Evolutionary conservation across 2,888 invertebrate genomes (phyloP), one percentile per base, ranked within the genome.

Genomic region (Mythimna pallens): DNA sequence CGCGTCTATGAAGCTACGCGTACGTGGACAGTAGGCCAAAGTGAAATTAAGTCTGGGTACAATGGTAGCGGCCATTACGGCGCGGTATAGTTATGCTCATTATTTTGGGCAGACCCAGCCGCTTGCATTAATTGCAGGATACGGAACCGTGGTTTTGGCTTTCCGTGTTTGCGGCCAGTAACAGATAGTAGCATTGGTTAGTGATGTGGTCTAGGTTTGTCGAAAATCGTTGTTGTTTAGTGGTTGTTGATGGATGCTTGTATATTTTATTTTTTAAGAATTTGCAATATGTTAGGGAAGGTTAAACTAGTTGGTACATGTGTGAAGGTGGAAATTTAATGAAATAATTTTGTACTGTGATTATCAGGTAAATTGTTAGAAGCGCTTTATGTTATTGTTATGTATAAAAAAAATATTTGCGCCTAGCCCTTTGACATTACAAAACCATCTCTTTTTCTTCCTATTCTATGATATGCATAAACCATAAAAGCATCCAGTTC

Each of bases 121-220:
- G 81, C 80, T 81, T 88, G 88, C 84, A 89, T 88, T 89, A 89
- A 91, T 90, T 88, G 90, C 85, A 81, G 79, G 74, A 85, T 76
- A 80, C 87, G 86, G 88, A 87, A 85, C 84, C 86, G 85, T 83
- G 88, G 90, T 90, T 88, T 88, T 84, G 76, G 86, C 68, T 86
- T 85, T 82, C 87, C 86, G 82, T 86, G 89, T 87, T 80, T 80
- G 86, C 63, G 83, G 83, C 57, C 72, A 69, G 76, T 76, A 75
- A 77, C 84, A 73, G 30, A 30, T 30, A 30, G 71, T 76, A 78
- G 74, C 83, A 82, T 79, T 78, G 85, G 84, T 85, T 85, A 84
- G 80, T 81, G 79, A 80, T 76, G 71, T 79, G 84, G 83, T 82
- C 70, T 68, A 58, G 75, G 65, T 80, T 64, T 80, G 66, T 66